Conservation (phyloP, 2,888 invertebrate genomes). For the Parascotia fuliginaria region DNA sequence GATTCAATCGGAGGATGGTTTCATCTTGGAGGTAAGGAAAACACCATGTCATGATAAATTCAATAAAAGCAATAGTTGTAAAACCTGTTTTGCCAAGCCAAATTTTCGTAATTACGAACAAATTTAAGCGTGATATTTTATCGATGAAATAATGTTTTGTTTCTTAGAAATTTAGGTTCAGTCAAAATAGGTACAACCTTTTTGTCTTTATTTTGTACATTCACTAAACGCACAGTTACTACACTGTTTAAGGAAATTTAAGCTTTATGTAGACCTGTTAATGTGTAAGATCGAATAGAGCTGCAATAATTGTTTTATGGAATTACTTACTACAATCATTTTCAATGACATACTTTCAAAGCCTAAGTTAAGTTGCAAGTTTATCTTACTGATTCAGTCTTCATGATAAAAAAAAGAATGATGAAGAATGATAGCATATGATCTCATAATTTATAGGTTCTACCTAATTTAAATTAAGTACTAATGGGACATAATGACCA, state of each 20-base stretch:
- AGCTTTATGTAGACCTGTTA: conserved; percentile 22
- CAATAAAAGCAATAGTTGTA: too few relatives aligned
- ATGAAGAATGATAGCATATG: not conserved
- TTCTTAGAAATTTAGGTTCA: too few relatives aligned
- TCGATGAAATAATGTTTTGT: too few relatives aligned
- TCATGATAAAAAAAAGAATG: conserved; percentile 35
- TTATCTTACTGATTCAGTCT: conserved; percentile 3
- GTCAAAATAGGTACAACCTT: too few relatives aligned
- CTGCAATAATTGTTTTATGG: conserved; percentile 11
- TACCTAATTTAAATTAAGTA: not conserved
- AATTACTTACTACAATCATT: conserved; percentile 60
- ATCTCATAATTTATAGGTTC: conserved; percentile 6
- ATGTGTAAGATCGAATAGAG: conserved; percentile 9
- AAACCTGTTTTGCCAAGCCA: too few relatives aligned
- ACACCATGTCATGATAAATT: not conserved
- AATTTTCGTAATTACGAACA: too few relatives aligned
- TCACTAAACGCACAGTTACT: conserved; percentile 10
- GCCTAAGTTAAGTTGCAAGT: too few relatives aligned
- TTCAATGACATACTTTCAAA: conserved; percentile 46
- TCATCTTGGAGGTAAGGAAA: conserved; percentile 89
- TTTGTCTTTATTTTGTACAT: not conserved
- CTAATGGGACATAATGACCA: too few relatives aligned
- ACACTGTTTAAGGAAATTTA: conserved; percentile 11
- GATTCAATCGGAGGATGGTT: conserved; percentile 94
- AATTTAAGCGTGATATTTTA: too few relatives aligned